Evolutionary conservation across 2,888 invertebrate species (phyloP), one percentile per base, ranked within the genome.

Genomic region (Caenorhabditis angaria): DNA sequence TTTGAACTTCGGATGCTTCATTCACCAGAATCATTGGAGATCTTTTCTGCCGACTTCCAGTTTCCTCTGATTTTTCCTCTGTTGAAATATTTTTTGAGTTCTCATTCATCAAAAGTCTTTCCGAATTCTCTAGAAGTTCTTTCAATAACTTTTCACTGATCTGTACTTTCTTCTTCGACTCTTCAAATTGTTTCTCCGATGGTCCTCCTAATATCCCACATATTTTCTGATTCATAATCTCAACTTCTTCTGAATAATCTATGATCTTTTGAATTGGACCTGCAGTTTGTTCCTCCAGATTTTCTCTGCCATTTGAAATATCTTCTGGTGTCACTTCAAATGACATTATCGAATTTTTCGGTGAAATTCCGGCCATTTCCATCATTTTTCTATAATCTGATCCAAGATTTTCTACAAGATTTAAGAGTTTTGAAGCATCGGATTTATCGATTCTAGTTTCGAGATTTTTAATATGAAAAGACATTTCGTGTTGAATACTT

Each of bases 271-370:
- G n/a, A n/a, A n/a, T n/a, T n/a, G n/a, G n/a, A n/a, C n/a, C n/a
- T n/a, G 20, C 18, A 51, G 22, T 25, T 18, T n/a, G 22, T 24
- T 51, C n/a, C 18, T 51, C 51, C 6, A 4, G 6, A 4, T 24
- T 18, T 5, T 24, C n/a, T 3, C 57, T 27, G 20, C 56, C 60
- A 8, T 50, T 61, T 22, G 24, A 59, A 20, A 70, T 62, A 22
- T 70, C 70, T 18, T 70, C 65, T 29, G 62, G 57, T 32, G 70
- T 70, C 8, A 70, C 60, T 25, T 70, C 70, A 25, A 70, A 59
- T n/a, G 63, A 62, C 4, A 70, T 20, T 41, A 70, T 62, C 0
- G 70, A 70, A 18, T 62, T 63, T 8, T 64, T 61, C 8, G 62
- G 70, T 41, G 41, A 41, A 12, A 41, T 14, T 14, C 41, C 41